Base-by-base conservation (phyloP, 2,888 invertebrate genomes). In the Euphydryas editha region DNA sequence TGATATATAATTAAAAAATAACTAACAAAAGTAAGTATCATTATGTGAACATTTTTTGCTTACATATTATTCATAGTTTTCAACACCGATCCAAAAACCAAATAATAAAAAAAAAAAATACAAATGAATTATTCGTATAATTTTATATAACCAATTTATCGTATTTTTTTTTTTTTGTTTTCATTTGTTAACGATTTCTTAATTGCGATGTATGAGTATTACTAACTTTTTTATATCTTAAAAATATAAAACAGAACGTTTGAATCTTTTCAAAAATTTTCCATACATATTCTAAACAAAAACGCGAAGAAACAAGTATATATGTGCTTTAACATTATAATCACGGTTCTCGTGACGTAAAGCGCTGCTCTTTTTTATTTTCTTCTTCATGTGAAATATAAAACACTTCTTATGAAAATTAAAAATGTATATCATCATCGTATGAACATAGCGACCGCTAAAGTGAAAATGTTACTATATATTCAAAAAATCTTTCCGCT, bases 321-420 rank as follows among this genome's bases (percentile, higher is more conserved):
- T 51, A 51, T 13, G 39, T 15, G 44, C n/a, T 15, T 30, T n/a
- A 15, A 15, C 24, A 51, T 51, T 51, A 24, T 24, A n/a, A 49
- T 21, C 21, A 24, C 13, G 51, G 18, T 15, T 24, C 24, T 51
- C 18, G n/a, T 51, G 20, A 56, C 56, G 39, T 20, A 56, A 10
- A 18, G 7, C 36, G 56, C 56, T 37, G 51, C 20, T 56, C 56
- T n/a, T 56, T 30, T 56, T 56, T 56, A 56, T 39, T 24, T 13
- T 30, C 17, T n/a, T 6, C 15, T 37, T 39, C 39, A 56, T 15
- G 10, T 15, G 37, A 18, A 20, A 56, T 17, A 39, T 20, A 15
- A 21, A 51, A 24, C 24, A 8, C 51, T 51, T 51, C 30, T 51
- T n/a, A 24, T 24, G 24, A 51, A 51, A 24, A 51, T 17, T 24